Percentiles rank a stretch among this genome's conserved stretches.
Conservation (phyloP, 2,888 invertebrate genomes). For the Morpho helenor region DNA sequence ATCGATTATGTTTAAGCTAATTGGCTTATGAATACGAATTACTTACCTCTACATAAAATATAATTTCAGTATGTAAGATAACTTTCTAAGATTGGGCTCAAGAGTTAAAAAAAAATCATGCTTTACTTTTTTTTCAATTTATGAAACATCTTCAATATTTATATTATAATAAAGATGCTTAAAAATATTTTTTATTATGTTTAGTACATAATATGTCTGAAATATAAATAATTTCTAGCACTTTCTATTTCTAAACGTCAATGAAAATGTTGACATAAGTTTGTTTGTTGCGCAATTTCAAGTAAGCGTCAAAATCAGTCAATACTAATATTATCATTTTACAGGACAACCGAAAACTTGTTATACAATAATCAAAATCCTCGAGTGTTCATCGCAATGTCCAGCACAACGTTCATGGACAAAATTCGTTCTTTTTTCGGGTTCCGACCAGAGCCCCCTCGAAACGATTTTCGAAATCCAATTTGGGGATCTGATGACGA, state of each 20-base stretch:
- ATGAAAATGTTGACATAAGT: background rate
- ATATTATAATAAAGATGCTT: too few relatives aligned
- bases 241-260: background rate
- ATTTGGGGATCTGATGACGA: constrained; percentile 71
- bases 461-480: constrained; percentile 70
- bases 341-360: constrained; percentile 28
- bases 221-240: too few relatives aligned
- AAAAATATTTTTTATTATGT: too few relatives aligned
- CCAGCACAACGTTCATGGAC: constrained; percentile 49
- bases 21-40: too few relatives aligned
- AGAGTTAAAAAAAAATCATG: too few relatives aligned
- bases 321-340: constrained; percentile 18
- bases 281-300: constrained; percentile 60
- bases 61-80: too few relatives aligned
- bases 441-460: constrained; percentile 47
- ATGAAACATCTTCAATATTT: too few relatives aligned
- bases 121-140: too few relatives aligned
- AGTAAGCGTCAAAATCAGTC: constrained; percentile 20
- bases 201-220: too few relatives aligned
- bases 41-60: too few relatives aligned
- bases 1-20: too few relatives aligned
- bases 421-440: constrained; percentile 60
- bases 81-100: too few relatives aligned
- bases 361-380: constrained; percentile 11
- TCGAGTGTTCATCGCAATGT: constrained; percentile 25